Evolutionary conservation across 2,797 vertebrate genomes (phyloP), one percentile per base, ranked within the genome.

Genomic region (Bovichtus variegatus): DNA sequence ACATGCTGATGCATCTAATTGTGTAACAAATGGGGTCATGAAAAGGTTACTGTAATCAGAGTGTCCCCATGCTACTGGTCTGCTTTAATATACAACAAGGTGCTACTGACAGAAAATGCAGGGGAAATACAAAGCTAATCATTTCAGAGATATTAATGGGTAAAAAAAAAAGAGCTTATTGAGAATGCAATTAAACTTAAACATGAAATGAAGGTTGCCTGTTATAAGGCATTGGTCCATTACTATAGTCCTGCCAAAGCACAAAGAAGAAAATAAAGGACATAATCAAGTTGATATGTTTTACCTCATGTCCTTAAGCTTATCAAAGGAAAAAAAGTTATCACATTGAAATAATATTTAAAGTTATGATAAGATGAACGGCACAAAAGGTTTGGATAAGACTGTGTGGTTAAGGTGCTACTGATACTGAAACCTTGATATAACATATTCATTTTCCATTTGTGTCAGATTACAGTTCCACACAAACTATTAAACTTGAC

Each of bases 341-440:
- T 65, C 15, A 49, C 18, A 49, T 46, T 4, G n/a, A 63, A 81
- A 81, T 58, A 80, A 41, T 34, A 59, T 68, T 71, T 59, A 73
- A 75, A 18, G 68, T 62, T 27, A 36, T 36, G 61, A 81, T 72
- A 80, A 71, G 47, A 16, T 34, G 5, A 31, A 13, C 1, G 2
- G 21, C 53, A 38, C 1, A 0, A 31, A 50, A 34, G 1, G 11
- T 40, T 71, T 31, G 43, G 76, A 81, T 83, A 66, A 69, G 53
- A 38, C 4, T 23, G 38, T 83, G 36, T 66, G 62, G 19, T 78
- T 69, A 63, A 69, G 6, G 34, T 61, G 41, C 29, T 25, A 18
- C 76, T 77, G 69, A 82, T 84, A 89, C 57, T 49, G n/a, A 71
- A 23, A 49, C 8, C 8, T 15, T 62, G 74, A 84, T 78, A 77